phyloP scores from a whole-genome alignment of 2,797 vertebrate species.

The Pelodytes ibericus region DNA sequence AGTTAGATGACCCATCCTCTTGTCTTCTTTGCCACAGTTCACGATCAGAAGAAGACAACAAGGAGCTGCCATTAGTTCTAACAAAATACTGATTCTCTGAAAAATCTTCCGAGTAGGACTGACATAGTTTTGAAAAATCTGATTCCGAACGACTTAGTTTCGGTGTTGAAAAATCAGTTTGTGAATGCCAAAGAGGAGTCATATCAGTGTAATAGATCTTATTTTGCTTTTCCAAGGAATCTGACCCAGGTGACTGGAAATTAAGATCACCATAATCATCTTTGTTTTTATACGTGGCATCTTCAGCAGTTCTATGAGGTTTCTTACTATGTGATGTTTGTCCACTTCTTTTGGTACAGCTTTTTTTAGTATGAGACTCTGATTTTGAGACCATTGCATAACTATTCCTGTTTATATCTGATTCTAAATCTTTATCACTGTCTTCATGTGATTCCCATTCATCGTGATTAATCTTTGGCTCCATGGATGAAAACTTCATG shows the following conservation, averaged over 20 bases:
- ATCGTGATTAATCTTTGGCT: conserved; percentile 82
- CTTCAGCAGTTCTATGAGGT: conserved; percentile 74
- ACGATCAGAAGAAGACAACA: conserved; percentile 93
- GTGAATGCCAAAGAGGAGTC: conserved; percentile 90
- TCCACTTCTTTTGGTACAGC: conserved; percentile 72
- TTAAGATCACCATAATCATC: conserved; percentile 77
- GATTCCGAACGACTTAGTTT: conserved; percentile 97
- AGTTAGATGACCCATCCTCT: conserved; percentile 82
- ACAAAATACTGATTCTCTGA: conserved; percentile 91
- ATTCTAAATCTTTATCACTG: conserved; percentile 89
- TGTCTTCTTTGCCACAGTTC: conserved; percentile 96
- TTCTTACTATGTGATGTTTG: conserved; percentile 67
- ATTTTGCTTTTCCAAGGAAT: conserved; percentile 79
- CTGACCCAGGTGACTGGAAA: conserved; percentile 69
- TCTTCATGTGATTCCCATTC: conserved; percentile 89
- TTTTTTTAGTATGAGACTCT: conserved; percentile 79
- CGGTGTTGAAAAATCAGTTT: conserved; percentile 90
- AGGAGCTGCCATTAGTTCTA: conserved; percentile 87
- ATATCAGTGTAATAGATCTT: conserved; percentile 81
- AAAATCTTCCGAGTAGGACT: conserved; percentile 96
- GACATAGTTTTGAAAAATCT: conserved; percentile 96
- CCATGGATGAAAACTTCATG: conserved; percentile 84
- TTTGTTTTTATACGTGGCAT: conserved; percentile 74
- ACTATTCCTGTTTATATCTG: conserved; percentile 88
- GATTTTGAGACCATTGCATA: conserved; percentile 88